Percentiles rank a stretch among this genome's conserved stretches.
These are phyloP conservation scores for Illadopsis cleaveri DNA, from an alignment of 2,113 vertebrate genomes.

Conservation along the genomic window DNA sequence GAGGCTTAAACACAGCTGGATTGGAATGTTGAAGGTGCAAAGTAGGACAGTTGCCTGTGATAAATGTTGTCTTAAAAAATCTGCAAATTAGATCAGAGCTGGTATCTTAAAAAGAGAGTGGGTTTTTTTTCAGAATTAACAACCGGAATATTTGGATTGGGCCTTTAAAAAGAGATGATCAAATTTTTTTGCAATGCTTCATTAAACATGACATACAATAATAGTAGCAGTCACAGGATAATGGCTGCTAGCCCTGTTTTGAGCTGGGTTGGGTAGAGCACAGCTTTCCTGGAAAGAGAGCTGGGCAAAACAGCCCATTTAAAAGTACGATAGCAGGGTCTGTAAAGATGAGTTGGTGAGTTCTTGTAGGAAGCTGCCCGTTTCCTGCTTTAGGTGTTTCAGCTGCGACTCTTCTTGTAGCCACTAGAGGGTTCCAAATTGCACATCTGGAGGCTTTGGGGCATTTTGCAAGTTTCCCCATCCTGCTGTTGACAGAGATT, in stretches of 20 bases:
- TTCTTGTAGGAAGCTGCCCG: not conserved
- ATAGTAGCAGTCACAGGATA: not conserved
- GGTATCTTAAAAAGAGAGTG: not conserved
- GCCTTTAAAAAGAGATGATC: not conserved
- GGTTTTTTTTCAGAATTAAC: not conserved
- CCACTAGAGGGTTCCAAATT: slow-evolving; percentile 20
- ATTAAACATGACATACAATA: not conserved
- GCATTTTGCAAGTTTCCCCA: not conserved
- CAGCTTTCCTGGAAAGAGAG: not conserved
- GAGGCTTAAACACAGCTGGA: not conserved
- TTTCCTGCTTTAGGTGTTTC: not conserved
- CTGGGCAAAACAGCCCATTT: not conserved
- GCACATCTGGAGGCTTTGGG: not conserved
- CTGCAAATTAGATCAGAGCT: not conserved
- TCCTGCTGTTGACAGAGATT: not conserved
- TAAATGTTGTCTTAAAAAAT: not conserved
- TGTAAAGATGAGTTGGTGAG: not conserved
- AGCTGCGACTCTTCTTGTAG: not conserved
- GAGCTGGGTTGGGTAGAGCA: not conserved
- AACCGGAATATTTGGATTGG: not conserved
- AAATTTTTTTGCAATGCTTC: not conserved
- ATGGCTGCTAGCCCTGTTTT: not conserved
- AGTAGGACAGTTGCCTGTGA: not conserved
- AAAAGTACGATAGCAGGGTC: not conserved
- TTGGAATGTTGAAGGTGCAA: not conserved